Base-by-base conservation (phyloP, 2,113 vertebrate species). In the Dissostichus mawsoni region DNA sequence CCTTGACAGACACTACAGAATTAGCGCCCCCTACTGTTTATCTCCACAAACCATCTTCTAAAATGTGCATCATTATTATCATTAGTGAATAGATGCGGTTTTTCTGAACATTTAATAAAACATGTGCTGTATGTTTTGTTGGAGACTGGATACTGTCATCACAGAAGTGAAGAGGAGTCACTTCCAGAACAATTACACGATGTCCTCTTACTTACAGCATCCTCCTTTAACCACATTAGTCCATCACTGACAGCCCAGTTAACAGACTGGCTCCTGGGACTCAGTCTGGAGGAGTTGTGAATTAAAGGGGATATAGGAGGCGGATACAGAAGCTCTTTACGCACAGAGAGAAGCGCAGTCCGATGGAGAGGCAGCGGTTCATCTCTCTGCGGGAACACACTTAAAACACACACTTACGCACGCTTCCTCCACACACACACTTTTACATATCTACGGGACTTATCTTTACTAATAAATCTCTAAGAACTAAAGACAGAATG, bases 401-500 rank as follows among this genome's bases (percentile, higher is more conserved):
- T 51, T 11, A 55, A 61, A 29, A 50, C 25, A 11, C 44, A 41
- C 29, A 29, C 29, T 6, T 10, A 25, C 33, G 7, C 9, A 11
- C 47, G 20, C 33, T 25, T 11, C 29, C 52, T 17, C 1, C 36
- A 41, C 56, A 47, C 56, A 47, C 61, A 17, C 44, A 45, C 50
- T 13, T 16, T 20, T 2, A 33, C 17, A 14, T 5, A n/a, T 55
- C 25, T 8, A 23, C 11, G 41, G 3, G 1, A 14, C 33, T 55
- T 4, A 68, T 2, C 45, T 47, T 18, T 5, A 48, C 14, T 14
- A 4, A 69, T 50, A 61, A 55, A 51, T 73, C 68, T 82, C 44
- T 14, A 41, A 5, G 5, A 75, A 52, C 44, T 17, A 53, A 66
- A 47, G 33, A 74, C 45, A 84, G 63, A 53, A 94, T 95, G 94